Evolutionary conservation across 1,140 invertebrate genomes (phyloP), one percentile per base, ranked within the genome.

Genomic region (Fragariocoptes setiger): DNA sequence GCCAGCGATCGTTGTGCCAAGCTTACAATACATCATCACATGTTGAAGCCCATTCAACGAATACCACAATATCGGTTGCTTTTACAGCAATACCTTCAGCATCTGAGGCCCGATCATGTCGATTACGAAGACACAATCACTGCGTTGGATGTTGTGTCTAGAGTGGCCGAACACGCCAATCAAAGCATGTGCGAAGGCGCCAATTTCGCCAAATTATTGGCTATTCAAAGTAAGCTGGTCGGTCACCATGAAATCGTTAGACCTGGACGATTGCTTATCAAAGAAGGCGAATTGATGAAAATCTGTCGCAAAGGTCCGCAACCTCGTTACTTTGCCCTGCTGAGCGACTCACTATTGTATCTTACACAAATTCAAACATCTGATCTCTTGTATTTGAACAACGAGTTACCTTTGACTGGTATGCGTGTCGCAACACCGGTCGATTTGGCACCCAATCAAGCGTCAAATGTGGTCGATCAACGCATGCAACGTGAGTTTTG

Each of bases 41-140:
- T 76, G 70, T 55, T 75, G 19, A 74, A 73, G 56, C 72, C 73
- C 1, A 68, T 76, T 44, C 72, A 76, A 51, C 58, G 72, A 50
- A 65, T 74, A 45, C 71, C 71, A 12, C 60, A 62, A 45, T 74
- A 74, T 51, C 62, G 66, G 47, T 52, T 75, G 2, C 53, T 75
- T 0, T 53, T 76, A 4, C 65, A 71, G 55, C 64, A 68, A 50
- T 73, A 75, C 51, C 53, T 70, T 18, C 65, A 63, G 48, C 60
- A 68, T 49, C 59, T 74, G 17, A 52, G 62, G 8, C 46, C 49
- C 41, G 62, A 64, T 39, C 65, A 61, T 48, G 56, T 59, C 2
- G 72, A 76, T 56, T 71, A 69, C 48, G 56, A 65, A 44, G 67
- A 74, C 49, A 70, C 71, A 16, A 53, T 63, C 56, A 57, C 51